Evolutionary conservation across 2,797 vertebrate species (phyloP).

Genomic region (Cyprinodon diabolis): DNA sequence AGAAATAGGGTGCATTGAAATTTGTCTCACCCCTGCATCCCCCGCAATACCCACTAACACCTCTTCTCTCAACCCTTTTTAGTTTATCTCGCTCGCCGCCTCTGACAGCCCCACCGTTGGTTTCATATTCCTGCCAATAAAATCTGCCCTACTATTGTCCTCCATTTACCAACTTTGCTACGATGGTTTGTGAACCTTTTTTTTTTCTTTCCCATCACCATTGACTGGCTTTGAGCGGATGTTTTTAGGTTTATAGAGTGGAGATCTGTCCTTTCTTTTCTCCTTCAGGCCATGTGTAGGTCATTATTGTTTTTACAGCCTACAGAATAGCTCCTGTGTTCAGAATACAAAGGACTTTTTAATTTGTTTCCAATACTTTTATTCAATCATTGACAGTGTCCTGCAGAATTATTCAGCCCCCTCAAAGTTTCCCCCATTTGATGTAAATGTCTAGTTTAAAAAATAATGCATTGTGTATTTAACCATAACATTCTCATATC

Average conservation of each 20-base stretch:
- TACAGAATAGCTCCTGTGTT: constrained; percentile 41
- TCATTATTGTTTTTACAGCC: constrained; percentile 58
- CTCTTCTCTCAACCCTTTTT: constrained; percentile 29
- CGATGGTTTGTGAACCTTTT: constrained; percentile 17
- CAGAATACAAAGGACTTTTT: constrained; percentile 52
- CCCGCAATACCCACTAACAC: not conserved
- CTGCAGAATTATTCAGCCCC: not conserved
- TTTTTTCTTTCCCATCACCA: not conserved
- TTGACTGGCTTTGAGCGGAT: constrained; percentile 1
- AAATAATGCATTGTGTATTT: not conserved
- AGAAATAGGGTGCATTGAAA: constrained; percentile 60
- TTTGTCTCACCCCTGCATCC: constrained; percentile 44
- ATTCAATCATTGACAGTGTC: constrained; percentile 58
- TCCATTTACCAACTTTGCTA: constrained; percentile 38
- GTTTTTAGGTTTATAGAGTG: constrained; percentile 31
- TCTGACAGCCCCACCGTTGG: constrained; percentile 25
- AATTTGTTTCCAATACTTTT: constrained; percentile 62
- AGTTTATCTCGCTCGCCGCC: constrained; percentile 34
- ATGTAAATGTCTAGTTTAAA: not conserved
- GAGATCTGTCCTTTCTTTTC: constrained; percentile 36
- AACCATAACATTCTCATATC: not conserved
- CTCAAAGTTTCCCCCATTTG: not conserved
- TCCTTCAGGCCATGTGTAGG: constrained; percentile 38
- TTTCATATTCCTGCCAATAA: constrained; percentile 42
- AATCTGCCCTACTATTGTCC: constrained; percentile 46